Evolutionary conservation across 2,113 vertebrate genomes (phyloP).

Genomic region (Okapia johnstoni): DNA sequence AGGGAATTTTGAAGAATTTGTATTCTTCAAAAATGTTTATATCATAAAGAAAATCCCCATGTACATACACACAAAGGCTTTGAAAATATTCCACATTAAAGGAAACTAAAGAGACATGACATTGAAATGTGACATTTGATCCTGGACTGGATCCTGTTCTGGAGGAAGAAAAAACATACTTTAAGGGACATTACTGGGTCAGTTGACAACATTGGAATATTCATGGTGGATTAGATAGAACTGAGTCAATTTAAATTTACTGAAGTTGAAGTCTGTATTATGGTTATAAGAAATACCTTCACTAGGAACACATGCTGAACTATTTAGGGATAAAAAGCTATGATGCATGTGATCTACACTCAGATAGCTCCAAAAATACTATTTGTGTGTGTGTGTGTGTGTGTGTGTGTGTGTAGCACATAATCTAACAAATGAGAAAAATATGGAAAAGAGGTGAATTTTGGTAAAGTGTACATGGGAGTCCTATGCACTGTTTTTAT

Average conservation of each 20-base stretch:
- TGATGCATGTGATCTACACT: background rate
- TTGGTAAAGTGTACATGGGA: background rate
- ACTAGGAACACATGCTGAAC: background rate
- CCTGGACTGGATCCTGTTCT: background rate
- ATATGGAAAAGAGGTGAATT: background rate
- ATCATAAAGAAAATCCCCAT: background rate
- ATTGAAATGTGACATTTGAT: background rate
- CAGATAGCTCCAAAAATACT: background rate
- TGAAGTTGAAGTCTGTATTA: background rate
- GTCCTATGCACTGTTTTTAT: background rate
- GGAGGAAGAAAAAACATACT: background rate
- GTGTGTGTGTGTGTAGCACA: background rate
- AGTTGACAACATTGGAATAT: background rate
- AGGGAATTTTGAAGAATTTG: background rate
- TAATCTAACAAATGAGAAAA: background rate
- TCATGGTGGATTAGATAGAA: background rate
- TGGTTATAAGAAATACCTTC: background rate
- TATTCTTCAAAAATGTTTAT: background rate
- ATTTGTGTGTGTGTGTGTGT: background rate
- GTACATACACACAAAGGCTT: background rate
- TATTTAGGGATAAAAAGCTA: background rate
- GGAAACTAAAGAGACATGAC: background rate
- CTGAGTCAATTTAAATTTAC: background rate
- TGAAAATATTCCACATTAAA: background rate
- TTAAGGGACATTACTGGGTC: background rate